Percentiles rank a stretch among this genome's conserved stretches.
phyloP scores from a whole-genome alignment of 2,888 invertebrate genomes.

The Cinara cedri region DNA sequence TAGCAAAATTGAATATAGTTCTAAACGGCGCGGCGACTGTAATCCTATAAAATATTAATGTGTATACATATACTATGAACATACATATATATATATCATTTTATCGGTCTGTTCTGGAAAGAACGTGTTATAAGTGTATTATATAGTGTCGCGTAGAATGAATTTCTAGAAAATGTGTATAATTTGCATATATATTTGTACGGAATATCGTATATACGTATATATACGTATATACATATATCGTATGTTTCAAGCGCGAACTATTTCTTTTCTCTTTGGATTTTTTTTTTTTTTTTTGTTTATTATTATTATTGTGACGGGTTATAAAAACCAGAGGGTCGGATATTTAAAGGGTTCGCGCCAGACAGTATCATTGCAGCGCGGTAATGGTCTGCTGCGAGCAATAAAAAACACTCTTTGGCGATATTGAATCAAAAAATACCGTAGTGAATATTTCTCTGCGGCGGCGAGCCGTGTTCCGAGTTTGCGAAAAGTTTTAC shows the following conservation, averaged over 20 bases:
- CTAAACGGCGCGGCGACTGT: not conserved
- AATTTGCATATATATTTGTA: conserved; percentile 54
- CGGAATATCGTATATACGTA: not conserved
- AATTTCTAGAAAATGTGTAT: conserved; percentile 51
- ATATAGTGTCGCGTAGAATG: conserved; percentile 23
- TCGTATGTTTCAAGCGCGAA: conserved; percentile 49
- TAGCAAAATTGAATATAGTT: too few relatives aligned
- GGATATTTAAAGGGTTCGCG: conserved; percentile 55
- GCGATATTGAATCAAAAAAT: conserved; percentile 56
- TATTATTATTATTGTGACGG: conserved; percentile 45
- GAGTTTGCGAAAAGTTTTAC: conserved; percentile 43
- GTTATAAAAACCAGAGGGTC: conserved; percentile 56
- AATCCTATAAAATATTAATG: conserved; percentile 48
- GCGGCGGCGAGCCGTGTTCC: conserved; percentile 34
- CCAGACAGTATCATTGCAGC: conserved; percentile 55
- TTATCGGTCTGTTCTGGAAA: conserved; percentile 51
- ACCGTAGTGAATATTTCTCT: conserved; percentile 38
- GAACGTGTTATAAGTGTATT: conserved; percentile 46
- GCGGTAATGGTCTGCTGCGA: conserved; percentile 54
- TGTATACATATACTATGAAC: too few relatives aligned
- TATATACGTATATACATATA: not conserved
- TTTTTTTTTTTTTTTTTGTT: conserved; percentile 34
- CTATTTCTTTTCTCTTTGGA: conserved; percentile 38
- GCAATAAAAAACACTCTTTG: conserved; percentile 57
- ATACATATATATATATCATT: not conserved